These are phyloP conservation scores for Dryobotodes eremita DNA, from an alignment of 2,888 invertebrate species.

Conservation along the genomic window DNA sequence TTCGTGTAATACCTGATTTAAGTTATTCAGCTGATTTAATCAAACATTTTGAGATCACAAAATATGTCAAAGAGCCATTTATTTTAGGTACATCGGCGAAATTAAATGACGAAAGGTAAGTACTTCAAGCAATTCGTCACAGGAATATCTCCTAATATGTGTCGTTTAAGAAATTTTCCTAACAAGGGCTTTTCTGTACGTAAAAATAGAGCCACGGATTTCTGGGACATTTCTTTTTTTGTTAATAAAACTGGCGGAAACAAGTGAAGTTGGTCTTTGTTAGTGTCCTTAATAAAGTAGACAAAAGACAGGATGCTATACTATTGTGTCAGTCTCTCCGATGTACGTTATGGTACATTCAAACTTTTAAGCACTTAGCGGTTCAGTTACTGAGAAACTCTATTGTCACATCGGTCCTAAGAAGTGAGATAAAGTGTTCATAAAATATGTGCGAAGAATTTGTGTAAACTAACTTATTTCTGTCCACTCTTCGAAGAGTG, in stretches of 20 bases:
- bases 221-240: constrained; percentile 51
- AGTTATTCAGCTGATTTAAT: not conserved
- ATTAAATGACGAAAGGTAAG: constrained; percentile 5
- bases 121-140: constrained; percentile 34
- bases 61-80: not conserved
- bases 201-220: constrained; percentile 38
- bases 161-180: constrained; percentile 43
- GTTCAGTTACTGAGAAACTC: constrained; percentile 6
- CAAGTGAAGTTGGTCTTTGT: constrained; percentile 58
- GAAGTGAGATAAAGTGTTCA: not conserved
- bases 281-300: constrained; percentile 50
- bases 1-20: not conserved
- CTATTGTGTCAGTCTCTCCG: constrained; percentile 23
- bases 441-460: not conserved
- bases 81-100: not conserved
- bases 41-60: not conserved
- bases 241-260: constrained; percentile 57
- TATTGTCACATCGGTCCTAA: constrained; percentile 2
- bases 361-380: constrained; percentile 26
- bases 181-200: constrained; percentile 48
- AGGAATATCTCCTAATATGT: constrained; percentile 49
- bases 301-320: constrained; percentile 52
- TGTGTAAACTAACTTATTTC: not conserved
- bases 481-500: not conserved
- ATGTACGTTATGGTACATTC: constrained; percentile 1